These are phyloP conservation scores for Anabas testudineus DNA, from an alignment of 2,797 vertebrate species.

Conservation along the genomic window DNA sequence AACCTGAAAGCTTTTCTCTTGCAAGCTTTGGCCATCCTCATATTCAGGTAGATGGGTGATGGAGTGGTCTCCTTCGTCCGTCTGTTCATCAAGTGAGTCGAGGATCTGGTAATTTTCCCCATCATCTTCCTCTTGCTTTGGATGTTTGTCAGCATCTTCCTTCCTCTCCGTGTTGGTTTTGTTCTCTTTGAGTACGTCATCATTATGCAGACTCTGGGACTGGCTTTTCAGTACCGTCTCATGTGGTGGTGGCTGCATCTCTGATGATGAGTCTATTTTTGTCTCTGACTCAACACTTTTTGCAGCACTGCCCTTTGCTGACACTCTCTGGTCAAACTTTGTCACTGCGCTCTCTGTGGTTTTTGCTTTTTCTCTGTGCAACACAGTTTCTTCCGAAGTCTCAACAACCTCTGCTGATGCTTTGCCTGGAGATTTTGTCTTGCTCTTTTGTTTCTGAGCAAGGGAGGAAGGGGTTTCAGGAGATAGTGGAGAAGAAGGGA, in stretches of 20 bases:
- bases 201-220: slow-evolving; percentile 11
- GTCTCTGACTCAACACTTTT: slow-evolving; percentile 45
- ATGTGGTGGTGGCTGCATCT: slow-evolving; percentile 31
- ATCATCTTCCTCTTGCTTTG: neutral
- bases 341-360: slow-evolving; percentile 3
- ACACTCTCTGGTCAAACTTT: slow-evolving; percentile 40
- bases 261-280: slow-evolving; percentile 27
- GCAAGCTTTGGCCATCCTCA: neutral
- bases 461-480: neutral
- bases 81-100: slow-evolving; percentile 33
- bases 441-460: slow-evolving; percentile 37
- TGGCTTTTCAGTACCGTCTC: slow-evolving; percentile 9
- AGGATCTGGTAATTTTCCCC: slow-evolving; percentile 17
- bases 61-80: neutral
- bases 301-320: slow-evolving; percentile 39
- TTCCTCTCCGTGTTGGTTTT: neutral
- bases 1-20: slow-evolving; percentile 13
- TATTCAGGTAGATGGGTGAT: slow-evolving; percentile 1
- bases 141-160: neutral
- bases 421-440: slow-evolving; percentile 11
- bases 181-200: neutral
- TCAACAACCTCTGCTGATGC: neutral
- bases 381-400: slow-evolving; percentile 32
- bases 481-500: neutral
- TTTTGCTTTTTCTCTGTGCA: neutral